Conservation (phyloP, 1,140 invertebrate genomes). For the Drosophila suzukii region DNA sequence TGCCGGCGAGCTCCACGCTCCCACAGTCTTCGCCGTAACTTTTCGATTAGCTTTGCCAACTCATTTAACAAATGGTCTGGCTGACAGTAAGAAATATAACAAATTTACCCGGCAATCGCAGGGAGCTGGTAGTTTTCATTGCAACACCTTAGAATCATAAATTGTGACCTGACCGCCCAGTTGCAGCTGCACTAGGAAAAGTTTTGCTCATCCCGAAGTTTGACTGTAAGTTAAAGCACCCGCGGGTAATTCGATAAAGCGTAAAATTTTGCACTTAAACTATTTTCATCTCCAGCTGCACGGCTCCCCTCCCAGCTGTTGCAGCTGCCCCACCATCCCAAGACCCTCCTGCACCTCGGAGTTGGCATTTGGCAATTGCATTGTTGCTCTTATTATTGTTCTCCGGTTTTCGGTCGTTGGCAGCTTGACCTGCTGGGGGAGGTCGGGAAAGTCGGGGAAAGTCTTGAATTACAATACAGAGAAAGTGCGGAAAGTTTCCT, state of each 20-base stretch:
- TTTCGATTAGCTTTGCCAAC: constrained; percentile 81
- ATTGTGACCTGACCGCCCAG: constrained; percentile 52
- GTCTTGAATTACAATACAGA: constrained; percentile 58
- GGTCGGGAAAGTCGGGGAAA: background rate
- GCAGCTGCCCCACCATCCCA: too few relatives aligned
- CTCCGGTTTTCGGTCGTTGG: constrained; percentile 34
- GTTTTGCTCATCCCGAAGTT: constrained; percentile 64
- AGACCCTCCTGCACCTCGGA: constrained; percentile 4
- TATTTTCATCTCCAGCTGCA: constrained; percentile 60
- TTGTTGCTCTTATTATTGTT: constrained; percentile 53
- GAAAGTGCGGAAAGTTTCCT: constrained; percentile 44
- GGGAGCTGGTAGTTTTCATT: constrained; percentile 62
- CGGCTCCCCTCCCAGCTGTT: background rate
- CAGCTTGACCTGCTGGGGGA: constrained; percentile 58
- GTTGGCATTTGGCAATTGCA: constrained; percentile 65
- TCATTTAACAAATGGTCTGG: constrained; percentile 80
- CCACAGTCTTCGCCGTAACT: constrained; percentile 53
- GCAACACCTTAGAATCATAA: constrained; percentile 81
- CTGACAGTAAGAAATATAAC: constrained; percentile 78
- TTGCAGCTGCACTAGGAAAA: constrained; percentile 25
- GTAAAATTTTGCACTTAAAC: constrained; percentile 83
- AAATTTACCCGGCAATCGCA: constrained; percentile 58
- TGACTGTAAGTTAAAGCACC: constrained; percentile 75
- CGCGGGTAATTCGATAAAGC: constrained; percentile 83
- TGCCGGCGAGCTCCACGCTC: background rate